Evolutionary conservation across 2,888 invertebrate genomes (phyloP).

Genomic region (Torymus tubicola): DNA sequence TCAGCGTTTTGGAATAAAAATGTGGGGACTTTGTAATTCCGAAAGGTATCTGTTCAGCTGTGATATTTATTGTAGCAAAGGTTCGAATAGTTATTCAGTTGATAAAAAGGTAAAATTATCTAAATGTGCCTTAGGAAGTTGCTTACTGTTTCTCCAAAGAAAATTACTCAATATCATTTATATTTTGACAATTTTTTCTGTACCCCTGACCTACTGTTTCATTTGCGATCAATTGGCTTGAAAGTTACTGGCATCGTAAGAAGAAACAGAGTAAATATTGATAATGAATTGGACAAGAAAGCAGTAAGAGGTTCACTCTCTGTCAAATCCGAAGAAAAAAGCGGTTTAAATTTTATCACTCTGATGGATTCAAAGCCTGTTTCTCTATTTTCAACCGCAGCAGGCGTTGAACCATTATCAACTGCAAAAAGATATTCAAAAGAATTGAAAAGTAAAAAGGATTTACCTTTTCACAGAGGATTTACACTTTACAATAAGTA

Average conservation of each 20-base stretch:
- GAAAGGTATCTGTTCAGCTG: constrained; percentile 51
- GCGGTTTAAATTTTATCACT: neutral
- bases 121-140: constrained; percentile 55
- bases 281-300: constrained; percentile 53
- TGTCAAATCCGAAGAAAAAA: constrained; percentile 55
- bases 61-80: constrained; percentile 55
- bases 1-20: constrained; percentile 52
- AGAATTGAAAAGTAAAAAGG: constrained; percentile 36
- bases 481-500: constrained; percentile 48
- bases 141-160: constrained; percentile 48
- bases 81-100: constrained; percentile 51
- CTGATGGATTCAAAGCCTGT: constrained; percentile 58
- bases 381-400: constrained; percentile 55
- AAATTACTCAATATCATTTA: constrained; percentile 54
- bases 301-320: constrained; percentile 56
- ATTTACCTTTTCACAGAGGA: constrained; percentile 44
- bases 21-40: constrained; percentile 52
- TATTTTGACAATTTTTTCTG: constrained; percentile 58
- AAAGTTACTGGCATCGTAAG: no score
- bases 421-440: neutral
- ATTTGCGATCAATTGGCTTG: constrained; percentile 32
- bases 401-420: constrained; percentile 42
- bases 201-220: constrained; percentile 56
- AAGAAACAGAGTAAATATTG: constrained; percentile 50
- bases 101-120: constrained; percentile 45